Conservation (phyloP, 2,113 vertebrate species). For the Salvelinus alpinus region DNA sequence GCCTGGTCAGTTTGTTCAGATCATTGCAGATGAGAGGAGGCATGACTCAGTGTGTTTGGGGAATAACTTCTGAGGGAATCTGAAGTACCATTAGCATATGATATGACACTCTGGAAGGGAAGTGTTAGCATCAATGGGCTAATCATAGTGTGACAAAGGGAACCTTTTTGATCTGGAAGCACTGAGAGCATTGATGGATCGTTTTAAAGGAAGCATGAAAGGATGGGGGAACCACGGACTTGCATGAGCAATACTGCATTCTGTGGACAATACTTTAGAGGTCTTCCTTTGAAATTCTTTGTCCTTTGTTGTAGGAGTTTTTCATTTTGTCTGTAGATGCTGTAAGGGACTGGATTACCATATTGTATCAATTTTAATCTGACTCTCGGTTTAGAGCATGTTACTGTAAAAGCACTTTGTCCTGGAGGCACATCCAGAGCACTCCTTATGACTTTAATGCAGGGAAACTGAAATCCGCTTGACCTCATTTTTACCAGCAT, state of each 20-base stretch:
- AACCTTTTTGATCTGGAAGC: slow-evolving; percentile 5
- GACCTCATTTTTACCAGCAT: too few species aligned
- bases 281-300: background rate
- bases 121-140: slow-evolving; percentile 11
- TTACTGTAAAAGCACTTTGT: too few species aligned
- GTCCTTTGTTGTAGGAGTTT: background rate
- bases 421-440: background rate
- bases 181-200: background rate
- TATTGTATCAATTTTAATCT: background rate
- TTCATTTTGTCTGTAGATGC: slow-evolving; percentile 3
- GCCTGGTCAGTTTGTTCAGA: too few species aligned
- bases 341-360: background rate
- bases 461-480: too few species aligned
- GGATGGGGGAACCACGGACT: background rate
- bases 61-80: too few species aligned
- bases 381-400: background rate
- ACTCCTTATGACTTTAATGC: too few species aligned
- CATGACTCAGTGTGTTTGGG: too few species aligned
- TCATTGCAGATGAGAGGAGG: too few species aligned
- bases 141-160: slow-evolving; percentile 12
- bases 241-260: background rate
- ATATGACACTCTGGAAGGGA: background rate
- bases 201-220: slow-evolving; percentile 19
- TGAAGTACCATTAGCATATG: background rate
- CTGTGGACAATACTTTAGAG: background rate